phyloP scores from a whole-genome alignment of 2,797 vertebrate species.

The Rhyacichthys aspro region DNA sequence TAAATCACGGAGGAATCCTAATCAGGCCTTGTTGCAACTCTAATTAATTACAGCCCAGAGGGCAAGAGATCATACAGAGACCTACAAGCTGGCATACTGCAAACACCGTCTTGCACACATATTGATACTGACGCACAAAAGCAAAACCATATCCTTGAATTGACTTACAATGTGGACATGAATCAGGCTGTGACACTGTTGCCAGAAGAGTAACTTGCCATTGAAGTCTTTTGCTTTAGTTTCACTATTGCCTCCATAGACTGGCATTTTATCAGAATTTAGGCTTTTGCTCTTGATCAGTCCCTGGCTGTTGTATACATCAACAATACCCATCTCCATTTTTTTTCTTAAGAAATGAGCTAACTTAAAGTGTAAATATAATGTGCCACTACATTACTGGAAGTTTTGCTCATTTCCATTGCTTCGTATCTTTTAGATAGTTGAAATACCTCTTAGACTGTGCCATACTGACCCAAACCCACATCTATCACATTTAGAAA shows the following conservation, averaged over 20 bases:
- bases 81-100: constrained; percentile 44
- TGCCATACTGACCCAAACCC: too few relatives aligned
- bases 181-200: constrained; percentile 22
- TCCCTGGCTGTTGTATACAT: too few relatives aligned
- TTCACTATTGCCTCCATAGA: neutral
- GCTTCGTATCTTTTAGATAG: too few relatives aligned
- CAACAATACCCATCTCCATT: too few relatives aligned
- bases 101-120: constrained; percentile 35
- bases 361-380: too few relatives aligned
- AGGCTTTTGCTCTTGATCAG: neutral
- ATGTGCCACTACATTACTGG: too few relatives aligned
- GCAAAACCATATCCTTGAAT: constrained; percentile 28
- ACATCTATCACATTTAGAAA: too few relatives aligned
- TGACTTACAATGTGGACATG: constrained; percentile 21
- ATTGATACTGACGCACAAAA: constrained; percentile 5
- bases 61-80: constrained; percentile 66
- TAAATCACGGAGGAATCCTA: constrained; percentile 71
- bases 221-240: neutral
- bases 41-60: constrained; percentile 81
- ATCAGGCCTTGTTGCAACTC: constrained; percentile 75
- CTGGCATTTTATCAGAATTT: too few relatives aligned
- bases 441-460: too few relatives aligned
- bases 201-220: constrained; percentile 11
- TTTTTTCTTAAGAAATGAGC: too few relatives aligned
- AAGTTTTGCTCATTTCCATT: too few relatives aligned